Evolutionary conservation across 2,888 invertebrate species (phyloP).

Genomic region (Pachydiplax longipennis): DNA sequence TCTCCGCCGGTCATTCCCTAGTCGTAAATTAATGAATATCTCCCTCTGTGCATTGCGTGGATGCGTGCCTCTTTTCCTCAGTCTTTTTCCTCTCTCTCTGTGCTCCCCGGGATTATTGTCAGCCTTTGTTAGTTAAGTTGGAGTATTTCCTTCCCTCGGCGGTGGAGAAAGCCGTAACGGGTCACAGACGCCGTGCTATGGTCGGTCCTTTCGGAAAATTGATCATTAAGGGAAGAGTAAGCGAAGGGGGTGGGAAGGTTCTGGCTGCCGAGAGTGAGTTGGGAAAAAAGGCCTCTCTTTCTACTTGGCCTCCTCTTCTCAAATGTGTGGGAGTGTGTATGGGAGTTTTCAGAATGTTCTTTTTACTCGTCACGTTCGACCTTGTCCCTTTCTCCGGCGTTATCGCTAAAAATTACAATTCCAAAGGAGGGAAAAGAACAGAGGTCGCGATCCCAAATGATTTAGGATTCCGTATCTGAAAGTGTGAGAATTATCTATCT

Average conservation of each 20-base stretch:
- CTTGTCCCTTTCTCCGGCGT: not conserved
- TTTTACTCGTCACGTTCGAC: not conserved
- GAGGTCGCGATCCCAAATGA: too few relatives aligned
- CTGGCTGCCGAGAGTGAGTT: not conserved
- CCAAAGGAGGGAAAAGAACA: too few relatives aligned
- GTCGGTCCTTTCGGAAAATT: constrained; percentile 29
- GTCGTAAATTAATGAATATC: constrained; percentile 38
- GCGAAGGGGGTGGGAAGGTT: too few relatives aligned
- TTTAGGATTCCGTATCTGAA: too few relatives aligned
- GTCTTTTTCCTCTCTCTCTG: not conserved
- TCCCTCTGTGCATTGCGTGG: not conserved
- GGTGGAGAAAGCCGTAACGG: not conserved
- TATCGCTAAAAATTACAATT: too few relatives aligned
- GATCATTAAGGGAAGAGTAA: constrained; percentile 21
- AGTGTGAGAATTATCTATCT: too few relatives aligned
- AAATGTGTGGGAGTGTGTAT: not conserved
- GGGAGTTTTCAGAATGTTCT: not conserved
- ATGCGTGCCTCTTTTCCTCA: not conserved
- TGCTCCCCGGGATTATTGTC: not conserved
- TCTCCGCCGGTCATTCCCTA: not conserved
- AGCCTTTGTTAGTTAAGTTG: not conserved
- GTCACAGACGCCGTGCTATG: not conserved
- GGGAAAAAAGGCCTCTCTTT: not conserved
- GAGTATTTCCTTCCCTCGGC: not conserved
- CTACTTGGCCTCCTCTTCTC: not conserved